These are phyloP conservation scores for Poeciliopsis prolifica DNA, from an alignment of 2,113 vertebrate species.

Conservation along the genomic window DNA sequence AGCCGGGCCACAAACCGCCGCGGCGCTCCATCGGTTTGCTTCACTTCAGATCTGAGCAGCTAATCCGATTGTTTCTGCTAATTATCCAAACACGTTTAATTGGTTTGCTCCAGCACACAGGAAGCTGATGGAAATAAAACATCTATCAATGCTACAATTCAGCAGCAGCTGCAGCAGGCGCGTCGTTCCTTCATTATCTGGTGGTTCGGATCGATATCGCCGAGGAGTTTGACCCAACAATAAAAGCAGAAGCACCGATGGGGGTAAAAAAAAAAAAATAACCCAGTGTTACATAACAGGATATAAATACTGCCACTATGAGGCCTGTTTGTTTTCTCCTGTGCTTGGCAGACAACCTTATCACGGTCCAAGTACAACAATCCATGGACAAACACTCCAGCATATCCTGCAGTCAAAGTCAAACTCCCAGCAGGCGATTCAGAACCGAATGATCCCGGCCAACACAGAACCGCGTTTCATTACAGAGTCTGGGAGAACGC, in stretches of 20 bases:
- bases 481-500: background rate
- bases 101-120: slow-evolving; percentile 52
- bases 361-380: slow-evolving; percentile 53
- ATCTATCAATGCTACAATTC: slow-evolving; percentile 12
- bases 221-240: slow-evolving; percentile 29
- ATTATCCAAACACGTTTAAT: slow-evolving; percentile 69
- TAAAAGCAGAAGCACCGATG: slow-evolving; percentile 26
- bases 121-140: slow-evolving; percentile 5
- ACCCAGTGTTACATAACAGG: slow-evolving; percentile 71
- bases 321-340: slow-evolving; percentile 64
- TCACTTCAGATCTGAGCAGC: slow-evolving; percentile 5
- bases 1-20: too few relatives aligned
- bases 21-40: slow-evolving; percentile 5
- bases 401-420: slow-evolving; percentile 44
- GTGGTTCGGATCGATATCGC: background rate
- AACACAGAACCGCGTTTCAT: slow-evolving; percentile 14
- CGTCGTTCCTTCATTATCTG: background rate
- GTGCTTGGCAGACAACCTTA: slow-evolving; percentile 54
- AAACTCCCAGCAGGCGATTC: slow-evolving; percentile 17
- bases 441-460: slow-evolving; percentile 18
- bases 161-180: background rate
- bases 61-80: slow-evolving; percentile 64
- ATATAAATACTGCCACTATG: slow-evolving; percentile 77
- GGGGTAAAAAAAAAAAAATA: slow-evolving; percentile 42
- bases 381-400: slow-evolving; percentile 42